phyloP scores from a whole-genome alignment of 2,888 invertebrate genomes.

The Cephus runcator region DNA sequence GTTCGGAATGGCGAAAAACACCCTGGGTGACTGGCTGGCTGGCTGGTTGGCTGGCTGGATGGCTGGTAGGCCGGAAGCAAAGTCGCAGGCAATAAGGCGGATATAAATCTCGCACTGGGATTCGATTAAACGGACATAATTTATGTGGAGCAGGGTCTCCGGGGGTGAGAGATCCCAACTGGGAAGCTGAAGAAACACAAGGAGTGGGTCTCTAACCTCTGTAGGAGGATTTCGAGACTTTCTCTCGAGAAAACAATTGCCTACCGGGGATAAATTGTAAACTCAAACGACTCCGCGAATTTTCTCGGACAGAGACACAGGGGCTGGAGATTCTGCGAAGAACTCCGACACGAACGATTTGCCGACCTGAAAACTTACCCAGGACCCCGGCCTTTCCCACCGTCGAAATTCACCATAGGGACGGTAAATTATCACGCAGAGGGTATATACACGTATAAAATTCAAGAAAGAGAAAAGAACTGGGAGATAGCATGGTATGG shows the following conservation, averaged over 20 bases:
- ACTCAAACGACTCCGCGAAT: conserved; percentile 16
- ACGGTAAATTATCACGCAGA: neutral
- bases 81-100: conserved; percentile 53
- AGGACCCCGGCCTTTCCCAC: neutral
- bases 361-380: neutral
- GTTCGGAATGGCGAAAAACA: neutral
- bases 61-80: conserved; percentile 33
- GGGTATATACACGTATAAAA: neutral
- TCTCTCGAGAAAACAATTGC: conserved; percentile 51
- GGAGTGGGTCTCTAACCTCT: neutral
- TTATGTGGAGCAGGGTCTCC: conserved; percentile 32
- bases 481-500: neutral
- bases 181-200: neutral
- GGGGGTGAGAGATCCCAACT: neutral
- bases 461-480: neutral
- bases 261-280: conserved; percentile 46
- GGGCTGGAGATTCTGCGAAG: neutral
- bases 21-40: neutral
- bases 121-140: conserved; percentile 60
- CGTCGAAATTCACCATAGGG: neutral
- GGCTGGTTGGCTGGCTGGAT: neutral
- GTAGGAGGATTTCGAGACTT: conserved; percentile 25
- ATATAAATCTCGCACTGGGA: conserved; percentile 57
- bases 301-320: neutral
- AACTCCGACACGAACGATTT: neutral